Base-by-base conservation (phyloP, 2,113 vertebrate species). In the Pelecanus crispus region DNA sequence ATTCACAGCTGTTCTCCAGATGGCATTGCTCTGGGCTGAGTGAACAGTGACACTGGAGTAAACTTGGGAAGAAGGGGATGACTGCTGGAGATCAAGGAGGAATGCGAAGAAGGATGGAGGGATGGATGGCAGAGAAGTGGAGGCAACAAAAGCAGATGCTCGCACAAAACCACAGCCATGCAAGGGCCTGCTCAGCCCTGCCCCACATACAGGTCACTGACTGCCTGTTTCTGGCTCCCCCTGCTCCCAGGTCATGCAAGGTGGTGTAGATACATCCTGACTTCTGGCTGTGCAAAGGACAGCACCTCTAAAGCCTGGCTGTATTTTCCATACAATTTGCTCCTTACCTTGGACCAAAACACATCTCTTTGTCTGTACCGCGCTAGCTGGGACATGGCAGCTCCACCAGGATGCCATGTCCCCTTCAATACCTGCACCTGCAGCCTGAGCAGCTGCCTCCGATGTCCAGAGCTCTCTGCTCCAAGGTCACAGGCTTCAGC, bases 1-100 rank as follows among this genome's bases (percentile, higher is more conserved):
- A 97, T 97, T 97, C 97, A 97, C 77, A 96, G 95, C 96, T 62
- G 89, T 96, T 96, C 96, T 96, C 95, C 62, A 0, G 75, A 13
- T 26, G 72, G 84, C 68, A 89, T 72, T 62, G 94, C 89, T 95
- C 92, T 20, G 91, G 81, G 82, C 77, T 58, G 81, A 31, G 95
- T 11, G 73, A 71, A 32, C 81, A 87, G 85, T 72, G 94, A 88
- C 0, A 22, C 72, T 29, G 55, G 24, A 45, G 72, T 13, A 13
- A 63, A 53, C 50, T 45, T 8, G 7, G 91, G 84, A 72, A 72
- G 38, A 44, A 77, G n/a, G 47, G 61, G 40, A 6, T 17, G 18
- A 3, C 59, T 56, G 77, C 68, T 66, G 52, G 34, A 63, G 32
- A 42, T 11, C 0, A 4, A 55, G 71, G 53, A 79, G 58, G 58